Conservation (phyloP, 2,113 vertebrate genomes). For the Oceanodroma tethys region DNA sequence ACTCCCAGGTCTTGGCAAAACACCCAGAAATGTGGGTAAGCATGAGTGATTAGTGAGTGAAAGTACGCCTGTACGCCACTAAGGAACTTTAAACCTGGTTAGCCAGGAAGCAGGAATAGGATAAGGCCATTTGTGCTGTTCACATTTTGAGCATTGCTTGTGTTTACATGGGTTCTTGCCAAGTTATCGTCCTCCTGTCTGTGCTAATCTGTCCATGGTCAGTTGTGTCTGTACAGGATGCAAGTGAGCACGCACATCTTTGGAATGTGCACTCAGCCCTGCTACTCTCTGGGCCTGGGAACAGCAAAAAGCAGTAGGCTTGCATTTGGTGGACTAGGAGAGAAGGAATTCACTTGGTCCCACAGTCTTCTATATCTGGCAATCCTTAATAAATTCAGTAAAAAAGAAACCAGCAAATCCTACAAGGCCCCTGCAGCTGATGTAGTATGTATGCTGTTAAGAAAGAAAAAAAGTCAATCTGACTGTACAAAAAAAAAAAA, state of each 20-base stretch:
- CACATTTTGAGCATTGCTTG: rapidly evolving
- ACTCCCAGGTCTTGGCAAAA: neutral
- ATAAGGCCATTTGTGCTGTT: neutral
- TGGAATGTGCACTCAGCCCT: neutral
- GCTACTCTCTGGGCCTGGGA: neutral
- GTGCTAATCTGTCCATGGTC: neutral
- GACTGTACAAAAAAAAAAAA: neutral
- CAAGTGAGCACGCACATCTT: neutral
- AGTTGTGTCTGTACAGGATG: neutral
- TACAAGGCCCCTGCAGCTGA: neutral
- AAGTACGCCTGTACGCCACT: rapidly evolving
- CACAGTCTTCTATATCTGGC: neutral
- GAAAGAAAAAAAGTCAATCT: neutral
- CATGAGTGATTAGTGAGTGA: neutral
- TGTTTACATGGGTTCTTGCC: neutral
- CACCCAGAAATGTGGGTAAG: neutral
- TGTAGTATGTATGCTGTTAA: neutral
- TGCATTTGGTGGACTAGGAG: neutral
- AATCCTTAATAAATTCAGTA: neutral
- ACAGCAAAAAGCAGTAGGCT: neutral
- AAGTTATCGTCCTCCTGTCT: neutral
- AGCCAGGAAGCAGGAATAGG: neutral
- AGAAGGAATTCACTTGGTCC: neutral
- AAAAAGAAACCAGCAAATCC: neutral
- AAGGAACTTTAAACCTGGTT: neutral